These are phyloP conservation scores for Sphaerodactylus townsendi DNA, from an alignment of 2,113 vertebrate species.

Conservation along the genomic window DNA sequence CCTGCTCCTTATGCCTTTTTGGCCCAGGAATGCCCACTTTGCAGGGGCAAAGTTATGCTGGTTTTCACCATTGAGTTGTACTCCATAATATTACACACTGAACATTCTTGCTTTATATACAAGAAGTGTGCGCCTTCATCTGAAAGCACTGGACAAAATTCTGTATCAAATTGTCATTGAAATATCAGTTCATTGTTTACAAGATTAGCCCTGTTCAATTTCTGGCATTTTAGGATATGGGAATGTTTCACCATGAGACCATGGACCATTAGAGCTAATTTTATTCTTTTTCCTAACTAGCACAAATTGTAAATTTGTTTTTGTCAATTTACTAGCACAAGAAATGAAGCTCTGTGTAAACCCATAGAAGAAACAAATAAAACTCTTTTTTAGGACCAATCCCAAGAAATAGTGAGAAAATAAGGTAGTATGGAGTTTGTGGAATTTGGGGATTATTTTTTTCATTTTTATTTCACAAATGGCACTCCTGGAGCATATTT, in stretches of 20 bases:
- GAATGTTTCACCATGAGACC: slow-evolving; percentile 14
- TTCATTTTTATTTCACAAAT: accelerated
- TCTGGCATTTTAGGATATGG: not conserved
- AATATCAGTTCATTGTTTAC: slow-evolving; percentile 25
- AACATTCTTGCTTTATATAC: slow-evolving; percentile 16
- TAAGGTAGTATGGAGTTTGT: not conserved
- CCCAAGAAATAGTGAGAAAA: not conserved
- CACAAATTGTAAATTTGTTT: slow-evolving; percentile 30
- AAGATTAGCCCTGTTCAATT: slow-evolving; percentile 27
- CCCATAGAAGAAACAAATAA: not conserved
- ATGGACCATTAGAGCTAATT: slow-evolving; percentile 41
- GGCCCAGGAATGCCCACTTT: too few species aligned
- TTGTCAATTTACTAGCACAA: slow-evolving; percentile 3
- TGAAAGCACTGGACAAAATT: slow-evolving; percentile 23
- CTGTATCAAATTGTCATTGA: slow-evolving; percentile 46
- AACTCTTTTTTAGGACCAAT: not conserved
- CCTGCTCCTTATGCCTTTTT: too few species aligned
- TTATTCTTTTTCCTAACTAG: slow-evolving; percentile 19
- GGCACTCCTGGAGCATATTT: not conserved
- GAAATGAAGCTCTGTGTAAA: not conserved
- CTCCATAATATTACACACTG: not conserved
- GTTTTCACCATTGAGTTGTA: not conserved
- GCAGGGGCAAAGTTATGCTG: too few species aligned
- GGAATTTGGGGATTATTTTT: not conserved
- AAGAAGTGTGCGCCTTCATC: slow-evolving; percentile 1